Evolutionary conservation across 1,140 invertebrate species (phyloP).

Genomic region (Lordiphosa mommai): DNA sequence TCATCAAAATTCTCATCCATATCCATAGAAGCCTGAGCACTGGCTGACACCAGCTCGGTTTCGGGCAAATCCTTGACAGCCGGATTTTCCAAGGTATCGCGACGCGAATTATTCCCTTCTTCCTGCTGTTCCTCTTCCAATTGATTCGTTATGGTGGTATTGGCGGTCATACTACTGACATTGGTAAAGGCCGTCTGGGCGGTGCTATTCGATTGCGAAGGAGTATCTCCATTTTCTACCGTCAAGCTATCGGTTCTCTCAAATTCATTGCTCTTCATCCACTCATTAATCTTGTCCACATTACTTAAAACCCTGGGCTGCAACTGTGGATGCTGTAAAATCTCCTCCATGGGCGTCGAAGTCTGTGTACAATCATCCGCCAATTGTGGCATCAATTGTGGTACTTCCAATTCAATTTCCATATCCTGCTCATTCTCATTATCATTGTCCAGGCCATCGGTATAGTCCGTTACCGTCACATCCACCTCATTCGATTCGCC

Average conservation of each 20-base stretch:
- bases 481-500: constrained; percentile 51
- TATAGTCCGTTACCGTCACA: constrained; percentile 55
- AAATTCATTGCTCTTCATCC: constrained; percentile 74
- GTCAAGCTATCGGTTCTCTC: constrained; percentile 71
- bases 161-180: constrained; percentile 58
- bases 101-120: constrained; percentile 82
- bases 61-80: constrained; percentile 67
- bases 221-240: constrained; percentile 69
- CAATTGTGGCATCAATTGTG: constrained; percentile 49
- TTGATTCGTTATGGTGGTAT: constrained; percentile 67
- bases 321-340: constrained; percentile 58
- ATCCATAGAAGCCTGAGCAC: constrained; percentile 79
- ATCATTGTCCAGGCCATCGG: constrained; percentile 51
- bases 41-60: constrained; percentile 33
- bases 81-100: constrained; percentile 78
- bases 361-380: constrained; percentile 69
- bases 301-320: constrained; percentile 43
- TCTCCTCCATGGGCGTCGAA: constrained; percentile 72
- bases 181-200: constrained; percentile 64
- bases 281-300: constrained; percentile 75
- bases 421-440: constrained; percentile 51
- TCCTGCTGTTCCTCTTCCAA: constrained; percentile 81
- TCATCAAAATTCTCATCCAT: constrained; percentile 86
- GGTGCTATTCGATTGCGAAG: constrained; percentile 44
- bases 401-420: constrained; percentile 71